Evolutionary conservation across 2,797 vertebrate genomes (phyloP).

Genomic region (Alcedo atthis): DNA sequence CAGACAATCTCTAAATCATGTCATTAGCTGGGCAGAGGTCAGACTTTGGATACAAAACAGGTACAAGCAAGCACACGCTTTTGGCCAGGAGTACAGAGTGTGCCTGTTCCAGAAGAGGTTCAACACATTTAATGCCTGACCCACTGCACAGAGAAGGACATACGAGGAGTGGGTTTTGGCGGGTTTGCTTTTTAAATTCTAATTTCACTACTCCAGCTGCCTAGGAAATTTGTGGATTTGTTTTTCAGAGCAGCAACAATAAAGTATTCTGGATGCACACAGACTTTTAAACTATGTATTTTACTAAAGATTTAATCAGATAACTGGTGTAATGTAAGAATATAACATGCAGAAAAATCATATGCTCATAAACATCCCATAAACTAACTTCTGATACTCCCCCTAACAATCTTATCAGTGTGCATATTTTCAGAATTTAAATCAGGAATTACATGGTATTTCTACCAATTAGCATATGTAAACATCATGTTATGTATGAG

Average conservation of each 20-base stretch:
- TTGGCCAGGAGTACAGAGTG: background rate
- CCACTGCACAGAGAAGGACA: background rate
- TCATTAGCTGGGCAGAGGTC: slow-evolving; percentile 25
- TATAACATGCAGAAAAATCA: background rate
- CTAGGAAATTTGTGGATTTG: background rate
- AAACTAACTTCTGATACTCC: background rate
- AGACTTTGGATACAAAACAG: background rate
- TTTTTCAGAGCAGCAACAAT: background rate
- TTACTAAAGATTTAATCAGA: background rate
- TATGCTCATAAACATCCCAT: background rate
- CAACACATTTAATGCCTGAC: background rate
- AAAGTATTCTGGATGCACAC: background rate
- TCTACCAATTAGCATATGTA: background rate
- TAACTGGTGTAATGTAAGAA: background rate
- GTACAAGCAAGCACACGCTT: background rate
- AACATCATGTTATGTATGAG: background rate
- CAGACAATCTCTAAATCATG: background rate
- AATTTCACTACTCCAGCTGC: background rate
- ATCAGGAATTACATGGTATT: background rate
- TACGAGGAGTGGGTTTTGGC: background rate
- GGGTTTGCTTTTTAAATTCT: background rate
- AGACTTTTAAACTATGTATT: background rate
- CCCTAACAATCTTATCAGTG: background rate
- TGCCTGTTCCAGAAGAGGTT: background rate
- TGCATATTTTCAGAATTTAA: background rate